Base-by-base conservation (phyloP, 2,797 vertebrate species). In the Diglossa cyanea region DNA sequence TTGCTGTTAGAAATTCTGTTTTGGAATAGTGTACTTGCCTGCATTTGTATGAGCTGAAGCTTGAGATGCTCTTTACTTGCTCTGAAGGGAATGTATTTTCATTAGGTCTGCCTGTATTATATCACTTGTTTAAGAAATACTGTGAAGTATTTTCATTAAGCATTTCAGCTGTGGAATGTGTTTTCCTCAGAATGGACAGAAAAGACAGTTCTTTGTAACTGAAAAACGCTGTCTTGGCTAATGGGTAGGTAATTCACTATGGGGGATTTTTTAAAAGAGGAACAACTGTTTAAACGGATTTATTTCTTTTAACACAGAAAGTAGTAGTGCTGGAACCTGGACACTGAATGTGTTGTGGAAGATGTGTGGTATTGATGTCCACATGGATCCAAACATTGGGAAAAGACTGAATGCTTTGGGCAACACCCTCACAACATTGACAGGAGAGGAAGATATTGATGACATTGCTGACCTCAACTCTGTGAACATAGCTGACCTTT, bases 331-430 rank as follows among this genome's bases (percentile, higher is more conserved):
- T 14, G 99, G 99, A 15, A 99, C 99, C n/a, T 99, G 99, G 99
- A 99, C 99, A 0, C 98, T 99, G 61, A 99, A 99, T 30, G 99
- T 99, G 7, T 96, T 99, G 9, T 99, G 99, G 99, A 99, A 99
- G 95, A 99, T 99, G 99, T 99, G 99, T 44, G 99, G 99, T 55
- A 99, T 99, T 18, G 99, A 99, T 55, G 99, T 99, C 33, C 99
- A 99, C 97, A 99, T 99, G 99, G 99, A 99, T 96, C 99, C 99
- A 50, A 99, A 99, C 97, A 99, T 99, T 48, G 99, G 99, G 67
- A 99, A 99, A 96, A 98, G 99, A 13, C 96, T 99, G 51, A 99
- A 99, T 31, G 99, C 99, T 47, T 97, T 99, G 73, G 99, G 99
- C n/a, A 99, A 98, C 96, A 99, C 99, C 6, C 98, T 99, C 40